These are phyloP conservation scores for Tetranychus truncatus DNA, from an alignment of 2,888 invertebrate species.

Conservation along the genomic window DNA sequence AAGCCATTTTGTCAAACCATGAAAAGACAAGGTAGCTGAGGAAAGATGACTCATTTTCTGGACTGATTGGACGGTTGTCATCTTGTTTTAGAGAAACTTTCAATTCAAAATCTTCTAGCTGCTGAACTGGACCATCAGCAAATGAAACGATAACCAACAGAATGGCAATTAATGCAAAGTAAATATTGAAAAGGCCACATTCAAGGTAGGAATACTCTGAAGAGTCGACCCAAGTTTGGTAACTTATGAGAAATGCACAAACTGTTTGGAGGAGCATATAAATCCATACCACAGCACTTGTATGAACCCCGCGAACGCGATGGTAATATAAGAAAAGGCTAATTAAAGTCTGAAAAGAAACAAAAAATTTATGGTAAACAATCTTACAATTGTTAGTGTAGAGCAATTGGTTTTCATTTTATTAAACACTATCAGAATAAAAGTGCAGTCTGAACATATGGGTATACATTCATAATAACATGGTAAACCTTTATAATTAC, in stretches of 20 bases:
- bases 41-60: conserved; percentile 32
- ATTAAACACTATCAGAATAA: too few relatives aligned
- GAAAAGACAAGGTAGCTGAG: conserved; percentile 31
- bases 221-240: neutral
- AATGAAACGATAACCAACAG: neutral
- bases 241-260: neutral
- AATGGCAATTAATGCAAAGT: neutral
- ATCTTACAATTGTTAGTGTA: too few relatives aligned
- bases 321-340: conserved; percentile 6
- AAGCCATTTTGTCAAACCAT: conserved; percentile 32
- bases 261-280: conserved; percentile 13
- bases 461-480: too few relatives aligned
- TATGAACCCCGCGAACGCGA: conserved; percentile 6
- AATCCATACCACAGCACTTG: conserved; percentile 18
- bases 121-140: neutral
- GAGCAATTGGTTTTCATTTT: too few relatives aligned
- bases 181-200: neutral
- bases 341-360: neutral
- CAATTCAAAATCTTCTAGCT: neutral
- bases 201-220: neutral
- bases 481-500: too few relatives aligned
- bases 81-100: neutral
- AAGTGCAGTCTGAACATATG: too few relatives aligned
- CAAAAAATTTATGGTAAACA: neutral
- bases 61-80: conserved; percentile 22